A percentile compares a stretch with the other conserved stretches of the same genome.
These are phyloP conservation scores for Peromyscus eremicus DNA, from an alignment of 2,797 vertebrate genomes.

Conservation along the genomic window DNA sequence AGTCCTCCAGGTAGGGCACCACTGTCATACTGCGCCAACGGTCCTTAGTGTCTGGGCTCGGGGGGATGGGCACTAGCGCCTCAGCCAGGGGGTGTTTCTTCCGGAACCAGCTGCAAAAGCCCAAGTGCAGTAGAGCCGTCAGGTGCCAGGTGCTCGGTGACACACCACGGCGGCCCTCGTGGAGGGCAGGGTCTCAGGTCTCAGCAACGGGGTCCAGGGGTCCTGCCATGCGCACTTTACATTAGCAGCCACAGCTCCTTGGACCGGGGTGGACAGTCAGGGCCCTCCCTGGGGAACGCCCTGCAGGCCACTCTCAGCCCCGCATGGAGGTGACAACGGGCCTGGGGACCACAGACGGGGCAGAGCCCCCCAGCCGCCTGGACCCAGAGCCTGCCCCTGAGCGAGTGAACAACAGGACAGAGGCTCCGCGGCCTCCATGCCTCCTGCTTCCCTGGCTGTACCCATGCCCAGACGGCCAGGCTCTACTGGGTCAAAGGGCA, in stretches of 20 bases:
- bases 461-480: neutral
- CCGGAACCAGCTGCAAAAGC: neutral
- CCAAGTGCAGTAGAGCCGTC: neutral
- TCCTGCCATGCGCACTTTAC: neutral
- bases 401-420: no score
- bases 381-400: neutral
- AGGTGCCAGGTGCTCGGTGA: neutral
- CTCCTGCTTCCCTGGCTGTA: neutral
- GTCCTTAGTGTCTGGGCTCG: no score
- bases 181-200: neutral
- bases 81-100: no score
- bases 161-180: no score
- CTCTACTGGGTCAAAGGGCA: neutral
- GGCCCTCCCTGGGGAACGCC: neutral
- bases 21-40: no score
- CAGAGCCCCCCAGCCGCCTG: neutral
- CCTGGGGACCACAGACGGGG: neutral
- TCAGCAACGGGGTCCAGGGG: neutral
- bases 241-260: neutral
- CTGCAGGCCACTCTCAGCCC: neutral
- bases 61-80: no score
- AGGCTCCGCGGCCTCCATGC: neutral
- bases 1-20: no score
- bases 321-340: neutral
- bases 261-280: no score